Percentiles rank a stretch among this genome's conserved stretches.
Evolutionary conservation across 2,113 vertebrate species (phyloP).

Genomic region (Pyrgilauda ruficollis): DNA sequence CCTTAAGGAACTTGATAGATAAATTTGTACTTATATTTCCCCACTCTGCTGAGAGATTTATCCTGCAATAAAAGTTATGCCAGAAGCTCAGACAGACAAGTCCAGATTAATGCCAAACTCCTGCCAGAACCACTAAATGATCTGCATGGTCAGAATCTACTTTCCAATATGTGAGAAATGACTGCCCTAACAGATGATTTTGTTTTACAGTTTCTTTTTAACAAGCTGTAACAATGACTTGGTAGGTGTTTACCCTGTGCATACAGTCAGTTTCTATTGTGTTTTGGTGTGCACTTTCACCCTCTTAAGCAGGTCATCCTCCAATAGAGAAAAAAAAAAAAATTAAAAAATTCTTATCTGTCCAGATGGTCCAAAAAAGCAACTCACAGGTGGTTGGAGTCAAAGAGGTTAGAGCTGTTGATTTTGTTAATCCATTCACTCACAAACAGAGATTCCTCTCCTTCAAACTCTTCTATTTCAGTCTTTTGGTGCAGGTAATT

Average conservation of each 20-base stretch:
- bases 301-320: not conserved
- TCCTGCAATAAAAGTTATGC: not conserved
- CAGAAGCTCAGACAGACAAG: not conserved
- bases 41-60: not conserved
- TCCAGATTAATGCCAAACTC: not conserved
- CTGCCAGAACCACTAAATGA: not conserved
- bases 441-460: not conserved
- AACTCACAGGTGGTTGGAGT: not conserved
- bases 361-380: conserved; percentile 24
- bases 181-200: not conserved
- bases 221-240: not conserved
- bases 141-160: not conserved
- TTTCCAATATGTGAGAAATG: not conserved
- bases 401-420: not conserved
- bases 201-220: not conserved
- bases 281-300: not conserved
- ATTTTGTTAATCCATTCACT: not conserved
- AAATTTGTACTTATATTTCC: conserved; percentile 26
- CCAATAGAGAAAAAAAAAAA: not conserved
- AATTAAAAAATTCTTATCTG: not conserved
- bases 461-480: not conserved
- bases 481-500: not conserved
- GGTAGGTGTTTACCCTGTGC: not conserved
- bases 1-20: not conserved
- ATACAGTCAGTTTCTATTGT: not conserved